phyloP scores from a whole-genome alignment of 2,888 invertebrate species.

The Prosapia bicincta region DNA sequence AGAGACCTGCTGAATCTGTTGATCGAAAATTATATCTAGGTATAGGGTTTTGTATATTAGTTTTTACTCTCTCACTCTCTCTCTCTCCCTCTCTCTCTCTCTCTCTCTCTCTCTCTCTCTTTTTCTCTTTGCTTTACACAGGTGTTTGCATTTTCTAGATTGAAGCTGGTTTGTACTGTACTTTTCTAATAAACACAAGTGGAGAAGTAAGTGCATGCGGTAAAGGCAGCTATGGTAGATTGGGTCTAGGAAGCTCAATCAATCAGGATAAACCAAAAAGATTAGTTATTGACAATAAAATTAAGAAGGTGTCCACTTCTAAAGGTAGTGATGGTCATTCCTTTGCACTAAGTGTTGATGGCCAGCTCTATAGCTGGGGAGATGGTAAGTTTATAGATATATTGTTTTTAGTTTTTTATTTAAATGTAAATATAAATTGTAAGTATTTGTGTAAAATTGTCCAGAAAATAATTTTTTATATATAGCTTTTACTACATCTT shows the following conservation, averaged over 20 bases:
- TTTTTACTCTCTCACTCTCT: no score
- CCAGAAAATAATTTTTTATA: no score
- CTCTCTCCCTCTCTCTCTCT: no score
- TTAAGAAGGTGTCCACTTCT: constrained; percentile 53
- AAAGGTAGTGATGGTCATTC: constrained; percentile 59
- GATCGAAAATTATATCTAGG: no score
- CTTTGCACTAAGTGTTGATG: constrained; percentile 52
- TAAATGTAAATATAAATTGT: no score
- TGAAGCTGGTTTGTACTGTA: constrained; percentile 63
- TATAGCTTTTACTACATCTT: background rate
- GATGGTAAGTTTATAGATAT: constrained; percentile 51
- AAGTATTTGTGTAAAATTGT: no score
- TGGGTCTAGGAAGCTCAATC: constrained; percentile 60
- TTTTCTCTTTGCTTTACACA: no score
- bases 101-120: no score
- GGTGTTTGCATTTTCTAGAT: constrained; percentile 47
- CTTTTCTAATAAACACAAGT: constrained; percentile 57
- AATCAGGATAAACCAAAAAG: constrained; percentile 57
- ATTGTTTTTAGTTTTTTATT: background rate
- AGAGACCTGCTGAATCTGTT: no score
- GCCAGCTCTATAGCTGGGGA: constrained; percentile 56
- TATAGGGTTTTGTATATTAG: no score
- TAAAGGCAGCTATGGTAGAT: constrained; percentile 59
- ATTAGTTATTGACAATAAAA: constrained; percentile 51
- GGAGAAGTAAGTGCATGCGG: constrained; percentile 59